phyloP scores from a whole-genome alignment of 1,140 invertebrate species.

The Saccostrea echinata region DNA sequence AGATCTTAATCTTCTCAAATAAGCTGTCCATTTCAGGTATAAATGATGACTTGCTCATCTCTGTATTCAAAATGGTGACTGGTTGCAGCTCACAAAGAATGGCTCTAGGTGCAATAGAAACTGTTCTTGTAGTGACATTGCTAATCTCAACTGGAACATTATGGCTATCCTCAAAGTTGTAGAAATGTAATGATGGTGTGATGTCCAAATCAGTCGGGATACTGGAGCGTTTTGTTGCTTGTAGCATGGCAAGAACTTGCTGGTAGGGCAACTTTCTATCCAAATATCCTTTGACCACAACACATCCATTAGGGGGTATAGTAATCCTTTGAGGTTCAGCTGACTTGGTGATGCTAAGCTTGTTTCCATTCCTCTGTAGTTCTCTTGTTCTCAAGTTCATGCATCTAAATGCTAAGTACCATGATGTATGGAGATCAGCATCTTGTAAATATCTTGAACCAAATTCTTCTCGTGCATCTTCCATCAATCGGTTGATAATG shows the following conservation, averaged over 20 bases:
- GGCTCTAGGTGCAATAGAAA: not conserved
- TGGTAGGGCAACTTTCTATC: slow-evolving; percentile 40
- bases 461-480: not conserved
- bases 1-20: not conserved
- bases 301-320: slow-evolving; percentile 38
- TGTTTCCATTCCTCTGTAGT: not conserved
- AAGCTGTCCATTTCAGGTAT: not conserved
- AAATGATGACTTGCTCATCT: not conserved
- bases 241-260: slow-evolving; percentile 5
- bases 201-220: no score
- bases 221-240: not conserved
- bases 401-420: slow-evolving; percentile 35
- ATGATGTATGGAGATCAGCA: no score
- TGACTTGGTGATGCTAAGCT: slow-evolving; percentile 20
- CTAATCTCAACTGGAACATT: not conserved
- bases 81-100: slow-evolving; percentile 41
- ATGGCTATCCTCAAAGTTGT: no score
- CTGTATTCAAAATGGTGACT: slow-evolving; percentile 19
- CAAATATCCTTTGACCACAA: not conserved
- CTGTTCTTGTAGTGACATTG: slow-evolving; percentile 40
- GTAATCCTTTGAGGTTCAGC: slow-evolving; percentile 33
- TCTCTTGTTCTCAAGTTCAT: slow-evolving; percentile 38
- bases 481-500: not conserved
- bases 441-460: slow-evolving; percentile 42
- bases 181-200: no score